Evolutionary conservation across 2,888 invertebrate species (phyloP).

Genomic region (Megamerina dolium): DNA sequence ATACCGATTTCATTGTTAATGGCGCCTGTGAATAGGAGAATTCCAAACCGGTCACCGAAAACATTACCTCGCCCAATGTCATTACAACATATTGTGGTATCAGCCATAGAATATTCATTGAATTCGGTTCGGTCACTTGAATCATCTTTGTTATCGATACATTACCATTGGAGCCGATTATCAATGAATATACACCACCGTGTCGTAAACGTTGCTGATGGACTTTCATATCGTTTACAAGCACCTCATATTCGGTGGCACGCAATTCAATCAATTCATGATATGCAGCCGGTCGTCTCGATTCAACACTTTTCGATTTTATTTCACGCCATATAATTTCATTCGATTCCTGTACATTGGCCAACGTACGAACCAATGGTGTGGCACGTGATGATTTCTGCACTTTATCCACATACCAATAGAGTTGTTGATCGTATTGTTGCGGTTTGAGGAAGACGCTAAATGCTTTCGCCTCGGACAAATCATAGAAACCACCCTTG

Average conservation of each 20-base stretch:
- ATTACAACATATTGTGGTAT: constrained; percentile 63
- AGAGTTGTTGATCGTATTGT: constrained; percentile 1
- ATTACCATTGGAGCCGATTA: constrained; percentile 23
- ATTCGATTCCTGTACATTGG: constrained; percentile 25
- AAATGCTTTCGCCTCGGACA: constrained; percentile 29
- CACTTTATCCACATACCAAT: constrained; percentile 34
- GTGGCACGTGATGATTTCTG: constrained; percentile 37
- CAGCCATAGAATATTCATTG: constrained; percentile 56
- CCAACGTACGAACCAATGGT: constrained; percentile 34
- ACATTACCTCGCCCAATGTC: constrained; percentile 58
- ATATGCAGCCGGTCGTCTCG: constrained; percentile 24
- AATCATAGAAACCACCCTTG: constrained; percentile 19
- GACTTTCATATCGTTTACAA: constrained; percentile 19
- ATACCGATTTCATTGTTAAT: constrained; percentile 81
- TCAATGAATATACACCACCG: constrained; percentile 43
- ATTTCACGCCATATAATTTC: constrained; percentile 29
- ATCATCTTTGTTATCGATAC: constrained; percentile 20
- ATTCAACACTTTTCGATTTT: constrained; percentile 15
- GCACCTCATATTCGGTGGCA: constrained; percentile 28
- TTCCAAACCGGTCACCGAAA: constrained; percentile 63
- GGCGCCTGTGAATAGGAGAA: constrained; percentile 67
- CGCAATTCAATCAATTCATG: constrained; percentile 28
- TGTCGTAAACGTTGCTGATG: constrained; percentile 21
- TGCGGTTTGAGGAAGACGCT: constrained; percentile 16
- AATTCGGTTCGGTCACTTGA: constrained; percentile 46